Base-by-base conservation (phyloP, 1,140 invertebrate genomes). In the Formica exsecta region DNA sequence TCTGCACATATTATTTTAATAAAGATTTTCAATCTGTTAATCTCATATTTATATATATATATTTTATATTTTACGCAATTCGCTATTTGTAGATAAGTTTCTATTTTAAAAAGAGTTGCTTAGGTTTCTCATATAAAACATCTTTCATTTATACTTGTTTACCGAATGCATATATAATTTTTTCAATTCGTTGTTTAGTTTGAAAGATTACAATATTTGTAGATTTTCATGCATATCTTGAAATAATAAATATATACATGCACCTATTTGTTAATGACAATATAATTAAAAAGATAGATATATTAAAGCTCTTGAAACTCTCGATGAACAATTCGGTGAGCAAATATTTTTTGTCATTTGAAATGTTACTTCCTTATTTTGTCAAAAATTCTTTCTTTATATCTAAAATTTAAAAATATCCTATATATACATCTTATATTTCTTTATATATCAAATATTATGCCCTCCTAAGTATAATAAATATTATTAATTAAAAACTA, bases 381-480 rank as follows among this genome's bases (percentile, higher is more conserved):
- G 13, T 41, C 41, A 41, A 41, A 41, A 41, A 41, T 7, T 48
- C 32, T 32, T 32, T 32, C 3, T 32, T 13, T 51, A 6, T 59
- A 59, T 59, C 59, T 62, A 25, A 61, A 66, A 66, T 22, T 66
- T 22, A 25, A 66, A 66, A 41, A 66, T 66, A 38, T 41, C n/a
- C 11, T 66, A 38, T 41, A 41, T 66, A 66, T 8, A 29, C 25
- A 38, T 66, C 11, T 13, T 38, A n/a, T 38, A 77, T 80, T n/a
- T 87, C 57, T 66, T 62, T 68, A 66, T 87, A 29, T 75, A 65
- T 65, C 22, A n/a, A 73, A 68, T 57, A 41, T 75, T 84, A 61
- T 68, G 80, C 68, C 70, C 86, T 57, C 16, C 4, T 62, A 62
- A 62, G 2, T 29, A 29, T 71, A 87, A 85, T 59, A 73, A 87